Conservation (phyloP, 2,113 vertebrate species). For the Gnathonemus longibarbis region DNA sequence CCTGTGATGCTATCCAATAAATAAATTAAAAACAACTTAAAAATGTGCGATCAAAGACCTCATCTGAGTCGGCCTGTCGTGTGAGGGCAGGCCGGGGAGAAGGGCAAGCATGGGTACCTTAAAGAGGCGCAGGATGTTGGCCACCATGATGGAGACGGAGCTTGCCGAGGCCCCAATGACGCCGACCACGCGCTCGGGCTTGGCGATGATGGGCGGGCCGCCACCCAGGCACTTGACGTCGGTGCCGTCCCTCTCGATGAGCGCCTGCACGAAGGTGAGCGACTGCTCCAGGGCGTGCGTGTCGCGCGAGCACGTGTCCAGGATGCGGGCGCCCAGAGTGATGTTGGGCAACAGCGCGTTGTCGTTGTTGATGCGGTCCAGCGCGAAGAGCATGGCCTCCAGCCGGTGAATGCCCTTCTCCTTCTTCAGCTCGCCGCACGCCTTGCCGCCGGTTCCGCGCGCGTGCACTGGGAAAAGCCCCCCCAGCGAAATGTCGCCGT, state of each 20-base stretch:
- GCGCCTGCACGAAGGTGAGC: constrained; percentile 91
- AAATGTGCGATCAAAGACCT: background rate
- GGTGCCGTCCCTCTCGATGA: constrained; percentile 91
- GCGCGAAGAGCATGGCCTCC: constrained; percentile 91
- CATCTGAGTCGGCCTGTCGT: background rate
- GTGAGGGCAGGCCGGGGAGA: background rate
- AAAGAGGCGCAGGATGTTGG: constrained; percentile 93
- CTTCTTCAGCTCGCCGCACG: constrained; percentile 92
- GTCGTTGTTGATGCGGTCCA: constrained; percentile 95
- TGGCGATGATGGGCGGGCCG: constrained; percentile 89
- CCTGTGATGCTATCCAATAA: background rate
- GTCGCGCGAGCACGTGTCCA: constrained; percentile 93
- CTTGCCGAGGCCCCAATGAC: constrained; percentile 91
- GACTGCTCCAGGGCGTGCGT: constrained; percentile 95
- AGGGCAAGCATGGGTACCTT: constrained; percentile 62
- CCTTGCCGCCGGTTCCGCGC: constrained; percentile 76
- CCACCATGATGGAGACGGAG: constrained; percentile 97
- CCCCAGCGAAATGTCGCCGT: constrained; percentile 88
- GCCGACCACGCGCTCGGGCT: constrained; percentile 85
- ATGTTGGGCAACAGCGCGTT: constrained; percentile 89
- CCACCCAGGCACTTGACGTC: constrained; percentile 87
- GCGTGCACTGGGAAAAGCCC: constrained; percentile 89
- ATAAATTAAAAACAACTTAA: background rate
- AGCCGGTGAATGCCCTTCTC: constrained; percentile 92
- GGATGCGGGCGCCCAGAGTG: constrained; percentile 86